phyloP scores from a whole-genome alignment of 2,888 invertebrate species.

The Tromatobia lineatoria region DNA sequence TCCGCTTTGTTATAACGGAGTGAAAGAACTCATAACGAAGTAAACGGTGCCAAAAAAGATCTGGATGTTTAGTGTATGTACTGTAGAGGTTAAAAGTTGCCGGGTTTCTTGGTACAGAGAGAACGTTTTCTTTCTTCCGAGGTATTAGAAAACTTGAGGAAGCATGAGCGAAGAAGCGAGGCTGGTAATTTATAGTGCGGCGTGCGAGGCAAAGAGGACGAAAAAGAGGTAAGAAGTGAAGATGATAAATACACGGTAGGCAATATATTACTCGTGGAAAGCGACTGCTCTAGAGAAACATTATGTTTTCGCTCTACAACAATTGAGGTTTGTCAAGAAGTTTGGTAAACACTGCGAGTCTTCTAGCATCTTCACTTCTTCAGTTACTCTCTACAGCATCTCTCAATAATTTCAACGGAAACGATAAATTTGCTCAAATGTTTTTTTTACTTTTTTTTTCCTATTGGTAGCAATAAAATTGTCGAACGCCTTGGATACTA shows the following conservation, averaged over 20 bases:
- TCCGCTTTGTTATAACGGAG: not conserved
- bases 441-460: not conserved
- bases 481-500: constrained; percentile 44
- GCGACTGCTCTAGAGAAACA: not conserved
- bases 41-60: not conserved
- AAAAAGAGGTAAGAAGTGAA: constrained; percentile 1
- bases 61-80: not conserved
- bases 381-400: not conserved
- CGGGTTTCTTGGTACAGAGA: not conserved
- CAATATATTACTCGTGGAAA: constrained; percentile 1
- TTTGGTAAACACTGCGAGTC: not conserved
- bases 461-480: constrained; percentile 54
- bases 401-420: not conserved
- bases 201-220: constrained; percentile 5
- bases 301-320: not conserved
- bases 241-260: constrained; percentile 2
- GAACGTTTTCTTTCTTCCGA: not conserved
- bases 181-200: constrained; percentile 42
- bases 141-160: constrained; percentile 18
- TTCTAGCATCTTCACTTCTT: not conserved
- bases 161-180: constrained; percentile 22
- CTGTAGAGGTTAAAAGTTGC: not conserved
- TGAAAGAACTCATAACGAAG: not conserved
- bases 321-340: constrained; percentile 10
- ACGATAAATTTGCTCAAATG: not conserved